These are phyloP conservation scores for Bombus confusus DNA, from an alignment of 1,140 invertebrate genomes.

Conservation along the genomic window DNA sequence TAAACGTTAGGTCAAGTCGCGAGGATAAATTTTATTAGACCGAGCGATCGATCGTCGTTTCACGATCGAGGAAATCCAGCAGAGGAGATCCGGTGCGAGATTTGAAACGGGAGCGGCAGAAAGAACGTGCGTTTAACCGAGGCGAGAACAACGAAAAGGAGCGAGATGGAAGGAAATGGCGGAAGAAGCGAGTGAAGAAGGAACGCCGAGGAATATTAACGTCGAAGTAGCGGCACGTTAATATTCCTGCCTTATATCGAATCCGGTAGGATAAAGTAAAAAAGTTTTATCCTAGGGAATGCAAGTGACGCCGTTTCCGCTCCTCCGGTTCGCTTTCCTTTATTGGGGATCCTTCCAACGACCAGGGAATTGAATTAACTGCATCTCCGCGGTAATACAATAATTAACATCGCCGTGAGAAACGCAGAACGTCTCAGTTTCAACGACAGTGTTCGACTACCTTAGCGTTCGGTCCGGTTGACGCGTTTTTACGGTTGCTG, in stretches of 20 bases:
- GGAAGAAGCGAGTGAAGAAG: background rate
- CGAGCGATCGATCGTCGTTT: background rate
- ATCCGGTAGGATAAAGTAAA: slow-evolving; percentile 20
- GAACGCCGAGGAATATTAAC: slow-evolving; percentile 37
- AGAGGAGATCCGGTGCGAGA: background rate
- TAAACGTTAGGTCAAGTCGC: too few relatives aligned
- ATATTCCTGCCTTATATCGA: slow-evolving; percentile 47
- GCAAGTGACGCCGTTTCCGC: slow-evolving; percentile 27
- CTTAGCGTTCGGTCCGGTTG: background rate
- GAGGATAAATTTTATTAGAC: slow-evolving; percentile 9
- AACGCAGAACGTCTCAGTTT: background rate
- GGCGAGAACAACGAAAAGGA: background rate
- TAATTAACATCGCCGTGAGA: slow-evolving; percentile 23
- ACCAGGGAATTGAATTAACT: slow-evolving; percentile 21
- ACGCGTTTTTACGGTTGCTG: background rate
- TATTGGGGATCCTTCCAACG: slow-evolving; percentile 3
- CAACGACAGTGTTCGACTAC: background rate
- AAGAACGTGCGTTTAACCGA: background rate
- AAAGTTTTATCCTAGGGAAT: slow-evolving; percentile 22
- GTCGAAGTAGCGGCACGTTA: slow-evolving; percentile 39
- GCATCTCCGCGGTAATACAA: background rate
- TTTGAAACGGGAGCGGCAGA: slow-evolving; percentile 23
- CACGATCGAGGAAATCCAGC: background rate
- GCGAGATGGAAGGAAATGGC: background rate
- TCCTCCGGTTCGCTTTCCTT: background rate